Evolutionary conservation across 2,113 vertebrate genomes (phyloP), one percentile per base, ranked within the genome.

Genomic region (Rhynchomys soricoides): DNA sequence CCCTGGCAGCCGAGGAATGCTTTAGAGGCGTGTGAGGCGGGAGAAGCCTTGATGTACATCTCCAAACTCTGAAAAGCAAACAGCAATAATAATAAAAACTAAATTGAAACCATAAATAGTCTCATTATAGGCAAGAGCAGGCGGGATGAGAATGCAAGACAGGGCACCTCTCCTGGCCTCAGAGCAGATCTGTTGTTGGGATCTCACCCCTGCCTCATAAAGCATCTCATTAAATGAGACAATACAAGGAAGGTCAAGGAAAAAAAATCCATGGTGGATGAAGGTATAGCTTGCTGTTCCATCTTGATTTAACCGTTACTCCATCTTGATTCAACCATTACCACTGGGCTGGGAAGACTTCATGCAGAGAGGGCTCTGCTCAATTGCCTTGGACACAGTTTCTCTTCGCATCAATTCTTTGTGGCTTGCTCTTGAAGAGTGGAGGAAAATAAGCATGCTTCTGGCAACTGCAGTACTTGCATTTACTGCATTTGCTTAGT

Each of bases 101-200:
- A 93, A 97, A 97, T 94, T 90, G 94, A 96, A 97, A n/a, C 0
- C 91, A 96, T 96, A 97, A 96, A 93, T 68, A 5, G 91, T 92
- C 79, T 86, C 2, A 40, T 95, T 96, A n/a, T 5, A 64, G 92
- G 45, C 52, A 37, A 75, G 77, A 31, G 50, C 15, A 26, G 45
- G 40, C 1, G 0, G 88, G 11, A 4, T 4, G 1, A 2, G 62
- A 40, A 70, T 55, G 24, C 21, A 9, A 57, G 95, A 83, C 43
- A 1, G 21, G 66, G 26, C 66, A 71, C 92, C 94, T 90, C 90
- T 48, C 50, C 40, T 11, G 90, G 78, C 77, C n/a, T n/a, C n/a
- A n/a, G n/a, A n/a, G n/a, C n/a, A n/a, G n/a, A n/a, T n/a, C n/a
- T n/a, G n/a, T n/a, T n/a, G n/a, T n/a, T 24, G 19, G 64, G 97